Percentiles rank a stretch among this genome's conserved stretches.
Conservation (phyloP, 2,113 vertebrate genomes). For the Martes martes region DNA sequence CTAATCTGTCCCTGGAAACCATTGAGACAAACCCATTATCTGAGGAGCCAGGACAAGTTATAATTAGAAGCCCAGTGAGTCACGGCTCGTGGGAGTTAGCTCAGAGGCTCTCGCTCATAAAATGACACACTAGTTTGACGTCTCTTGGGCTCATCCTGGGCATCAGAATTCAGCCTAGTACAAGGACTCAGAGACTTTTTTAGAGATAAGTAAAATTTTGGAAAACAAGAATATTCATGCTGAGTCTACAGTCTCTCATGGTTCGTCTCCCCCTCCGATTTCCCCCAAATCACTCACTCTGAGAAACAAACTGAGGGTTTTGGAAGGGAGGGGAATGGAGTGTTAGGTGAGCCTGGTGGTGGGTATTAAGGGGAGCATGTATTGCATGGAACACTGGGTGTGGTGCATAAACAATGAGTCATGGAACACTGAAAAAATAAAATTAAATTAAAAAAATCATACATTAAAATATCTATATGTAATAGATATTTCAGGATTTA, state of each 20-base stretch:
- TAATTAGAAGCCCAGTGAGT: constrained; percentile 42
- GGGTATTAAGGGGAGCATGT: too few species aligned
- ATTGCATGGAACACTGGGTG: too few species aligned
- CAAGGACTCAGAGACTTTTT: background rate
- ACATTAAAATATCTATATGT: background rate
- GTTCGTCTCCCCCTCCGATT: too few species aligned
- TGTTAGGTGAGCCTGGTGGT: too few species aligned
- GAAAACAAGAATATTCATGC: background rate
- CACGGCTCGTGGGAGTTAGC: constrained; percentile 19
- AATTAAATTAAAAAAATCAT: background rate
- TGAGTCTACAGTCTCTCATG: too few species aligned
- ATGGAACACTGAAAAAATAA: too few species aligned
- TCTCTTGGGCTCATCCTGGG: background rate
- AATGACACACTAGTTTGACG: background rate
- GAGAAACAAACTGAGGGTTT: too few species aligned
- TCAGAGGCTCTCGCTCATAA: background rate
- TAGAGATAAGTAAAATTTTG: background rate
- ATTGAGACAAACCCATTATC: background rate
- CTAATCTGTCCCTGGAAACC: constrained; percentile 11
- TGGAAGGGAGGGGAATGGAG: too few species aligned
- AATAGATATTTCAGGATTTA: background rate
- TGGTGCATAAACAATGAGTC: too few species aligned
- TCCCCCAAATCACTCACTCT: too few species aligned
- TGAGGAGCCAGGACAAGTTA: constrained; percentile 32
- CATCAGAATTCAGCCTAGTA: background rate